Conservation (phyloP, 2,888 invertebrate species). For the Caenorhabditis virilis region DNA sequence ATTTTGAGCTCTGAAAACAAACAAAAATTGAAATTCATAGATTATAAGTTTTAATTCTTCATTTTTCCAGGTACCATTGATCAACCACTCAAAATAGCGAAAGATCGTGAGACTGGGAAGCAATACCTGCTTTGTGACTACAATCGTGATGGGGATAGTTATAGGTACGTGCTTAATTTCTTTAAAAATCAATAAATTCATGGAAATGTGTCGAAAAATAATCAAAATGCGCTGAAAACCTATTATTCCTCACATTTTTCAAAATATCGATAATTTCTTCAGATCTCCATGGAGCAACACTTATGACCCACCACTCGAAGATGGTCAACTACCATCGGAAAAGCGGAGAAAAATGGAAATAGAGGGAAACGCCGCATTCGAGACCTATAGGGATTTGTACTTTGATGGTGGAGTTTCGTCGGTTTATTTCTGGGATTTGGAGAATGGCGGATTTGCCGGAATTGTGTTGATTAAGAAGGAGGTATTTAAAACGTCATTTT, state of each 20-base stretch:
- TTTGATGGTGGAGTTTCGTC: slow-evolving; percentile 99
- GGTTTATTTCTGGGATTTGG: slow-evolving; percentile 98
- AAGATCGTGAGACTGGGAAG: slow-evolving; percentile 88
- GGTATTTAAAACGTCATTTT: background rate
- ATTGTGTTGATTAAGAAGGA: slow-evolving; percentile 98
- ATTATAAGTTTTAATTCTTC: too few species aligned
- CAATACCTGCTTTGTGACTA: slow-evolving; percentile 98
- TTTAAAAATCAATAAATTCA: background rate
- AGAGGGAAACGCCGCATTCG: slow-evolving; percentile 97
- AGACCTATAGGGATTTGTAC: slow-evolving; percentile 86
- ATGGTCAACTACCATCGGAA: slow-evolving; percentile 97
- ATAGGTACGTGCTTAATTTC: slow-evolving; percentile 74
- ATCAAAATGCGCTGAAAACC: background rate
- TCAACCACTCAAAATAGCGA: slow-evolving; percentile 93
- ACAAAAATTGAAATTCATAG: too few species aligned
- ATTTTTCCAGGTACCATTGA: slow-evolving; percentile 76
- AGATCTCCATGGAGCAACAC: slow-evolving; percentile 98
- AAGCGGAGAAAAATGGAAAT: slow-evolving; percentile 90
- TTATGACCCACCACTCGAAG: slow-evolving; percentile 95
- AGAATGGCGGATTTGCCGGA: slow-evolving; percentile 91
- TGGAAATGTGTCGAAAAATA: too few species aligned
- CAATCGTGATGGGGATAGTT: slow-evolving; percentile 97
- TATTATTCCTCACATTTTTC: slow-evolving; percentile 1
- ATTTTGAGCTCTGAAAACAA: too few species aligned
- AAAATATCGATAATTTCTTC: slow-evolving; percentile 8